Base-by-base conservation (phyloP, 2,888 invertebrate species). In the Orthosia gracilis region DNA sequence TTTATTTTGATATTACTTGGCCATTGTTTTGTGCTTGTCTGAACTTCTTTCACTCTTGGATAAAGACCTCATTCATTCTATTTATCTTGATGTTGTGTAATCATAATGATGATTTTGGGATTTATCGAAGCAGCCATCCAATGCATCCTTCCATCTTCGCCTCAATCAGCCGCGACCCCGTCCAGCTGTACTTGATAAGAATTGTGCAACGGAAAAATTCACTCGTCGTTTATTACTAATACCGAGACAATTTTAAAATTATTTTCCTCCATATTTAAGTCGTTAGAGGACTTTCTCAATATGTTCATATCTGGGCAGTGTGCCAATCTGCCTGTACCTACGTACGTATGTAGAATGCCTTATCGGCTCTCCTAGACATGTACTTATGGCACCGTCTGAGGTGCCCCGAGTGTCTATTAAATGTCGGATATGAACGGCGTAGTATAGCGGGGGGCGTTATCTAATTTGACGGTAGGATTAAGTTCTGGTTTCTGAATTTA, bases 361-460 rank as follows among this genome's bases (percentile, higher is more conserved):
- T 45, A 58, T 45, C 58, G 49, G 62, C 26, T 45, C 15, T 63
- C n/a, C 57, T 31, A 63, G 15, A 15, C 1, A 47, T 15, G 59
- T 73, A 18, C 52, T 47, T 9, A 64, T 52, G 50, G 17, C 3
- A 31, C 12, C 58, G 52, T 9, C 18, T 31, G n/a, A 52, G 31
- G 47, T 23, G 11, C 15, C 17, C 31, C 18, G 15, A 74, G 58
- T 64, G 52, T 45, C 50, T 50, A 58, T 63, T 73, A 45, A 63
- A 63, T 26, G 45, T 63, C 12, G 21, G 40, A 64, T 57, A 18
- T 21, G 26, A 15, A 21, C 55, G 7, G 26, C 21, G n/a, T 58
- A 15, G 26, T 9, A 15, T 50, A 40, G 15, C 18, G n/a, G 45
- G n/a, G 45, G 11, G 7, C 9, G 26, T 55, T 54, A 62, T 62